Percentiles rank a stretch among this genome's conserved stretches.
Evolutionary conservation across 2,888 invertebrate species (phyloP).

Genomic region (Eilema caniola): DNA sequence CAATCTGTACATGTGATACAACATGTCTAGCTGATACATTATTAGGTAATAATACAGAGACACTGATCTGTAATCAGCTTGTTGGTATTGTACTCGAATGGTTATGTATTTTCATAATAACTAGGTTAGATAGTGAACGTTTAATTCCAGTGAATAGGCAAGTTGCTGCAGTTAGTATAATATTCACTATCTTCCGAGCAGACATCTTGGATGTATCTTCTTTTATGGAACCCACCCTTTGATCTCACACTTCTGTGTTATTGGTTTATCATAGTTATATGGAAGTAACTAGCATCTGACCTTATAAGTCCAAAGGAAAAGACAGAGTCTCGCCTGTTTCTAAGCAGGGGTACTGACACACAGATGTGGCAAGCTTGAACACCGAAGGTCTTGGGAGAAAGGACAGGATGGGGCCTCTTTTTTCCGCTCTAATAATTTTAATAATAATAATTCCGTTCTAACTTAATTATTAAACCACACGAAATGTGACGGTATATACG

Average conservation of each 20-base stretch:
- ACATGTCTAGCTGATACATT: neutral
- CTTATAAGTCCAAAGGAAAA: neutral
- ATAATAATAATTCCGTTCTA: too few relatives aligned
- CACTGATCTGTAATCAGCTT: neutral
- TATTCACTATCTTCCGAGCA: neutral
- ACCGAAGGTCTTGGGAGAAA: too few relatives aligned
- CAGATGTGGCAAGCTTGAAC: too few relatives aligned
- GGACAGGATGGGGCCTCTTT: too few relatives aligned
- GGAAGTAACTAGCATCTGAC: neutral
- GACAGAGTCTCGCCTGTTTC: neutral
- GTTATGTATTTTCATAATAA: neutral
- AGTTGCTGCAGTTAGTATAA: too few relatives aligned
- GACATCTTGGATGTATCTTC: neutral
- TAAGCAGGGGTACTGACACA: neutral
- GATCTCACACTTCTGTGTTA: too few relatives aligned
- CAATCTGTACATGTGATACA: constrained; percentile 31
- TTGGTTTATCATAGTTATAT: neutral
- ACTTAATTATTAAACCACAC: neutral
- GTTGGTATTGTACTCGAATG: neutral
- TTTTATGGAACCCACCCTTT: neutral
- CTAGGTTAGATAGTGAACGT: neutral
- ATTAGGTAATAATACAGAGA: neutral
- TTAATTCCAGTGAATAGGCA: neutral
- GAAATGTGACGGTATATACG: neutral
- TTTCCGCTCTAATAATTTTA: too few relatives aligned